Conservation (phyloP, 1,140 invertebrate genomes). For the Goniozus legneri region DNA sequence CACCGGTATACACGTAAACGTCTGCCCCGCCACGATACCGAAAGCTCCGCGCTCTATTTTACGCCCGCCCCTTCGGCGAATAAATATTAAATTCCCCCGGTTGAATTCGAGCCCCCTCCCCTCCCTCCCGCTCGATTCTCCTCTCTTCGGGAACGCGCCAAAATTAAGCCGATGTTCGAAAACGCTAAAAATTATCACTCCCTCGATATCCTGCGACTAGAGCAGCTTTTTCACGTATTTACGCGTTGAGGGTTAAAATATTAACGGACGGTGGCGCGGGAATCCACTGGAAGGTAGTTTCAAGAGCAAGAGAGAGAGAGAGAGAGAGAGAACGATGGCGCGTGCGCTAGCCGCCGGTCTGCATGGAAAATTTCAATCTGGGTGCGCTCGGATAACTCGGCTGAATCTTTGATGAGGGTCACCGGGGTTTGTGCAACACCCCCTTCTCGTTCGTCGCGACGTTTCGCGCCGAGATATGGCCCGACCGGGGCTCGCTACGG, state of each 20-base stretch:
- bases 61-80: too few relatives aligned
- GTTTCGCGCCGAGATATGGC: conserved; percentile 14
- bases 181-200: too few relatives aligned
- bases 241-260: conserved; percentile 3
- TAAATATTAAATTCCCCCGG: too few relatives aligned
- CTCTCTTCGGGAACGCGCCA: too few relatives aligned
- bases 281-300: neutral
- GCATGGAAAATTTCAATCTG: conserved; percentile 54
- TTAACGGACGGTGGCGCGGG: conserved; percentile 4
- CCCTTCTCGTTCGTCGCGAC: too few relatives aligned
- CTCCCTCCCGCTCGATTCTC: conserved; percentile 21
- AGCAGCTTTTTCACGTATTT: neutral
- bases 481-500: neutral
- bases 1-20: neutral
- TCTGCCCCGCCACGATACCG: neutral
- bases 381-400: conserved; percentile 44
- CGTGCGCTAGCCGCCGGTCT: conserved; percentile 28
- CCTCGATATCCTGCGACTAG: conserved; percentile 2
- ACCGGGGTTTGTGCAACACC: conserved; percentile 9
- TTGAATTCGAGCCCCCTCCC: too few relatives aligned
- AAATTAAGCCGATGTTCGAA: too few relatives aligned
- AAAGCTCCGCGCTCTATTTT: too few relatives aligned
- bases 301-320: conserved; percentile 1
- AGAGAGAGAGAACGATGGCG: conserved; percentile 12
- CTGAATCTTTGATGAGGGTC: conserved; percentile 52